These are phyloP conservation scores for Syritta pipiens DNA, from an alignment of 2,888 invertebrate species.

Conservation along the genomic window DNA sequence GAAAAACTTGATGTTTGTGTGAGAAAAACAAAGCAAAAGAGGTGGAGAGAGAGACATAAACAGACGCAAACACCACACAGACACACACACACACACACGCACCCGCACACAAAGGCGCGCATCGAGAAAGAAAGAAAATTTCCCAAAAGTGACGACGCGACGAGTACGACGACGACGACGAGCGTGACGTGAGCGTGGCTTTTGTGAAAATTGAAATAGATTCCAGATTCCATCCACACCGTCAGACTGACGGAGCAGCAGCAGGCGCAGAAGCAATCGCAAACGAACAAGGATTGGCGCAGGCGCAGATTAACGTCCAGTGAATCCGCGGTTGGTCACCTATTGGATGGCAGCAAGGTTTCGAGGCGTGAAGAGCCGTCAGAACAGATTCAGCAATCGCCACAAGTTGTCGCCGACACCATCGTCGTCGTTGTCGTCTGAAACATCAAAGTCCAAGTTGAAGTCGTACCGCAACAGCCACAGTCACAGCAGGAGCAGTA, in stretches of 20 bases:
- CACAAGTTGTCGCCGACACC: slow-evolving; percentile 22
- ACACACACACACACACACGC: background rate
- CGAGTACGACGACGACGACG: no score
- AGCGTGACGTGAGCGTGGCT: no score
- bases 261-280: background rate
- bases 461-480: background rate
- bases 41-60: slow-evolving; percentile 17
- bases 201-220: slow-evolving; percentile 3
- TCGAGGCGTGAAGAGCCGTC: slow-evolving; percentile 32
- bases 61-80: background rate
- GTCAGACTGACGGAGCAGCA: background rate
- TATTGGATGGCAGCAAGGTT: slow-evolving; percentile 63
- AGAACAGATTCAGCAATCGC: slow-evolving; percentile 39
- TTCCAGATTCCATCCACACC: no score
- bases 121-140: slow-evolving; percentile 2
- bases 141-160: background rate
- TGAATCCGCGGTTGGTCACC: background rate
- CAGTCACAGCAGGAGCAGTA: background rate
- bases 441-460: background rate
- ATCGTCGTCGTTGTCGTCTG: slow-evolving; percentile 8
- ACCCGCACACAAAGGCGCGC: background rate
- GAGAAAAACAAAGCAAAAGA: slow-evolving; percentile 33
- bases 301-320: background rate
- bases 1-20: slow-evolving; percentile 33
- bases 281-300: background rate